Base-by-base conservation (phyloP, 2,113 vertebrate genomes). In the Harpagus bidentatus region DNA sequence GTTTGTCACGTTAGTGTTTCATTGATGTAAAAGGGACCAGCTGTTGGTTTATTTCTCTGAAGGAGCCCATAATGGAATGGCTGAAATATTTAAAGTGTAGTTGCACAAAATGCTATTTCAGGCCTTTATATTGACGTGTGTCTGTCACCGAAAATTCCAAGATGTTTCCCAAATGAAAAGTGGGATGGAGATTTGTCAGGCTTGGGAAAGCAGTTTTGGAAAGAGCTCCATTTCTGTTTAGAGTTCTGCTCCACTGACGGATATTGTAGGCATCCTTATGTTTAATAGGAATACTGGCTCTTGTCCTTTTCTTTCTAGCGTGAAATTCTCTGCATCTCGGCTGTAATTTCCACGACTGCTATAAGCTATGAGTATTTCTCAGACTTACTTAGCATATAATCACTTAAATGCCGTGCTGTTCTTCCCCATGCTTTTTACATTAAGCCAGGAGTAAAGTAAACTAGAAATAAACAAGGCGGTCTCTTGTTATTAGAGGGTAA, bases 21-120 rank as follows among this genome's bases (percentile, higher is more conserved):
- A 62, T 90, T 97, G 94, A 85, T 1, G 7, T 93, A 95, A 86
- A 93, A 92, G 62, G 63, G 59, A 90, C 63, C 94, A 95, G 94
- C 89, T 96, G 92, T 80, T 47, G 3, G 83, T 88, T 94, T 93
- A 90, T 92, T 94, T 94, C 82, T 97, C 70, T 63, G 86, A 97
- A 95, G 67, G 56, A 95, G 7, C 18, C 55, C 53, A 18, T 96
- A 93, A 97, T 69, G 66, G 91, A 95, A 74, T 94, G 82, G 73
- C 82, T 97, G 93, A 96, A 97, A 97, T 97, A 96, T 93, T 96
- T 95, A 93, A 93, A 71, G 50, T 62, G 84, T 86, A 96, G 96
- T 86, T 95, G 80, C 71, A 83, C 50, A 82, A 91, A 97, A 96
- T 77, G 13, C 45, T 93, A 48, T 93, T 93, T 76, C 61, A 82